A percentile compares a stretch with the other conserved stretches of the same genome.
Conservation (phyloP, 2,113 vertebrate genomes). For the Silurus asotus region DNA sequence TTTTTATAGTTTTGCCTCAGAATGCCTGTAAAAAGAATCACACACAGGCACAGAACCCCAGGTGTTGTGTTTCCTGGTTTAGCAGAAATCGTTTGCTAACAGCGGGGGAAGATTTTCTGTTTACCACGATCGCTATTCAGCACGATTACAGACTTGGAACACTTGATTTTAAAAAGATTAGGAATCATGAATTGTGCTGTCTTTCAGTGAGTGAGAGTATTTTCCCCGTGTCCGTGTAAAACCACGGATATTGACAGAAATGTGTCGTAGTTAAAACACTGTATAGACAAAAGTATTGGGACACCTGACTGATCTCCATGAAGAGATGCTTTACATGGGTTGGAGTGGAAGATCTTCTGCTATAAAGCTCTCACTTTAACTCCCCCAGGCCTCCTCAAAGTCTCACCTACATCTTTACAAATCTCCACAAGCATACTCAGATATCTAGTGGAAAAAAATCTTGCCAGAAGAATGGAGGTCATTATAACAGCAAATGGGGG, state of each 20-base stretch:
- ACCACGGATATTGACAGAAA: background rate
- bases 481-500: too few species aligned
- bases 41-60: background rate
- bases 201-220: background rate
- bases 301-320: too few species aligned
- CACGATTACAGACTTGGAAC: background rate
- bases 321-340: too few species aligned
- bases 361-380: too few species aligned
- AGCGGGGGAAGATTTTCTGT: background rate
- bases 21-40: background rate
- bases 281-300: too few species aligned
- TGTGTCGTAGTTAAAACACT: background rate
- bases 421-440: too few species aligned
- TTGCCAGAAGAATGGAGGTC: too few species aligned
- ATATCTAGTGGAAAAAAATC: too few species aligned
- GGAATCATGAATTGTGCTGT: slow-evolving; percentile 1
- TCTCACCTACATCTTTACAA: too few species aligned
- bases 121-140: background rate
- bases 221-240: background rate
- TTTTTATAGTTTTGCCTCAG: background rate
- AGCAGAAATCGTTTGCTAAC: background rate
- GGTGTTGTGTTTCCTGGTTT: background rate
- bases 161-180: background rate
- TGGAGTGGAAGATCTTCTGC: too few species aligned
- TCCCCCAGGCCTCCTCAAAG: too few species aligned